Evolutionary conservation across 2,797 vertebrate species (phyloP), one percentile per base, ranked within the genome.

Genomic region (Nasua narica): DNA sequence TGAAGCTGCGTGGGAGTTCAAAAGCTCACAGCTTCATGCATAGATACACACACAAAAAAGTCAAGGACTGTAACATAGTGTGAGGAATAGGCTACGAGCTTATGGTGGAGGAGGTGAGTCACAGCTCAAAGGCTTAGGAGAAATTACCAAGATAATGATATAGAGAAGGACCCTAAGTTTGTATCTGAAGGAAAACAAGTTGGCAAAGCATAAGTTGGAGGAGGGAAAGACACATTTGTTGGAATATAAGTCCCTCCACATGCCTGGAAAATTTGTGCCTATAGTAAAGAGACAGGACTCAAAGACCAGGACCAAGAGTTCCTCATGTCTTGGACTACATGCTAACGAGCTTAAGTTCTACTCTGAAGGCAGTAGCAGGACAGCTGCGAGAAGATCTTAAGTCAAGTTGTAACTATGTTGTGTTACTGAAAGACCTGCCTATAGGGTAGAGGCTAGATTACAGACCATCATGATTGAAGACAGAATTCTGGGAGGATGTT

Each of bases 1-100:
- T 4, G 16, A 50, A 69, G 11, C 9, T 18, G 0, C 3, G 9
- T 0, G 2, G 7, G 1, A 3, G 9, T 40, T 78, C 52, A 1
- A 18, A 69, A 37, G 21, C 18, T 29, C 74, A n/a, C 3, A 12
- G 65, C 2, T 54, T 50, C n/a, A 54, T 2, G 3, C 37, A 27
- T 1, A 72, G 50, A 52, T 19, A 32, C 0, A 62, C 27, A 62
- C 15, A 65, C 5, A n/a, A 14, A 25, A 40, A 93, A 54, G 32
- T 19, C 37, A 56, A 52, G 16, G 13, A 23, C 6, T 13, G 3
- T 8, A 21, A 5, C 1, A 46, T 3, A 27, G 15, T 48, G 15
- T 48, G 43, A 62, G 29, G 52, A 8, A 62, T 3, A 35, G 14
- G 18, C 52, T 74, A 5, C 37, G 40, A 62, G 46, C 7, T 12